Evolutionary conservation across 2,113 vertebrate species (phyloP).

Genomic region (Aleadryas rufinucha): DNA sequence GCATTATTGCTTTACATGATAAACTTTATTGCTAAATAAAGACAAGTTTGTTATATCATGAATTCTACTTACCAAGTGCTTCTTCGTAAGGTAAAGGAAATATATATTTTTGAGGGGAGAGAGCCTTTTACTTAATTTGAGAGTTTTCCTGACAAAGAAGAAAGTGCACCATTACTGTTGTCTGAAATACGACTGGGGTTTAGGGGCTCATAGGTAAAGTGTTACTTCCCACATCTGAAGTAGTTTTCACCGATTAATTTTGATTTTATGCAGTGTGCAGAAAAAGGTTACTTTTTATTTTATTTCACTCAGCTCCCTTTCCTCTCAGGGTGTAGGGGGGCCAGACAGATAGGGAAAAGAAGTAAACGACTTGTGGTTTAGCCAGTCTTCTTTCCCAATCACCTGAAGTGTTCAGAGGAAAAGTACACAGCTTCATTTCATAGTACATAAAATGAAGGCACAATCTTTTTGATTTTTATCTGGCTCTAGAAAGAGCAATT

Average conservation of each 20-base stretch:
- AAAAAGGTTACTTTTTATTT: neutral
- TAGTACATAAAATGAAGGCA: neutral
- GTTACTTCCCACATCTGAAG: neutral
- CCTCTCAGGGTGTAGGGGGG: accelerated
- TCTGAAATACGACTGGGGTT: neutral
- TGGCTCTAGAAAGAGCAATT: neutral
- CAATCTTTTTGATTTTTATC: neutral
- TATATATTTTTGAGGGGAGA: accelerated
- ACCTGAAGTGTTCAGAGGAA: neutral
- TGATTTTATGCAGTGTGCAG: neutral
- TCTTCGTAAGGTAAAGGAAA: neutral
- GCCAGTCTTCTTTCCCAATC: neutral
- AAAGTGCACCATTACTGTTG: neutral
- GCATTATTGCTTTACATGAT: neutral
- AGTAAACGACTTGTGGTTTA: neutral
- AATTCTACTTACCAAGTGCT: neutral
- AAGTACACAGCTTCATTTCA: neutral
- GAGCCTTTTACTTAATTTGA: neutral
- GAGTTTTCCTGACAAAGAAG: neutral
- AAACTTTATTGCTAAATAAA: conserved; percentile 13
- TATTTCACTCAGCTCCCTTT: neutral
- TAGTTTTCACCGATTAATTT: neutral
- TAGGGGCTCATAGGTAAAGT: neutral
- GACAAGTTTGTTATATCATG: neutral
- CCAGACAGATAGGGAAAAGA: neutral